Base-by-base conservation (phyloP, 1,140 invertebrate genomes). In the Fragariocoptes setiger region DNA sequence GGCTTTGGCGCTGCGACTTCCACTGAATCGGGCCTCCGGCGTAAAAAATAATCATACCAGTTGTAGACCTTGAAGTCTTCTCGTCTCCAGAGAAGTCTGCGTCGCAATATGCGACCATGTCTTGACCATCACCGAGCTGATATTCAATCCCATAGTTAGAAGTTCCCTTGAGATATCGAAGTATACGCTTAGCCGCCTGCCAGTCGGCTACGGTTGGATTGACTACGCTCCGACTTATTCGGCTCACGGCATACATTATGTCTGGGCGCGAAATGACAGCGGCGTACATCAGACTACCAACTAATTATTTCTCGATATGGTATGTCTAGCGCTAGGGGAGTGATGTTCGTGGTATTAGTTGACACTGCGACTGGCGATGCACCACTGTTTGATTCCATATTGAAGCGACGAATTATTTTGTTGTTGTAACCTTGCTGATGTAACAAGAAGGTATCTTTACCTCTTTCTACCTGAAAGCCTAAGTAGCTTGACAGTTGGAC, bases 261-360 rank as follows among this genome's bases (percentile, higher is more conserved):
- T 63, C 62, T 38, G 61, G 62, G 18, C 61, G 41, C 14, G 58
- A 61, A 1, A 48, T 44, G 14, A 54, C 44, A 13, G 52, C 39
- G 8, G 62, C 40, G 48, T 62, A 63, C 48, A 60, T 53, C 14
- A 64, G 45, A 22, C 18, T 38, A 1, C 44, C 47, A 22, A 46
- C 37, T n/a, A n/a, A n/a, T n/a, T 1, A 37, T 40, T 16, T 42
- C 39, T 21, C 40, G 44, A 20, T 44, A 48, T 2, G 44, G 45
- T 15, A 40, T 16, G 1, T 31, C 39, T 2, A 15, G 3, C 16
- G 17, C n/a, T 25, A 14, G 14, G 5, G 25, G 20, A 13, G n/a
- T 15, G 13, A 4, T 41, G 13, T 20, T 13, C 19, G 17, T 13
- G 5, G 35, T 17, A 39, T 2, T 19, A 21, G 12, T n/a, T 17